Evolutionary conservation across 2,797 vertebrate species (phyloP), one percentile per base, ranked within the genome.

Genomic region (Sebastes aleutianus): DNA sequence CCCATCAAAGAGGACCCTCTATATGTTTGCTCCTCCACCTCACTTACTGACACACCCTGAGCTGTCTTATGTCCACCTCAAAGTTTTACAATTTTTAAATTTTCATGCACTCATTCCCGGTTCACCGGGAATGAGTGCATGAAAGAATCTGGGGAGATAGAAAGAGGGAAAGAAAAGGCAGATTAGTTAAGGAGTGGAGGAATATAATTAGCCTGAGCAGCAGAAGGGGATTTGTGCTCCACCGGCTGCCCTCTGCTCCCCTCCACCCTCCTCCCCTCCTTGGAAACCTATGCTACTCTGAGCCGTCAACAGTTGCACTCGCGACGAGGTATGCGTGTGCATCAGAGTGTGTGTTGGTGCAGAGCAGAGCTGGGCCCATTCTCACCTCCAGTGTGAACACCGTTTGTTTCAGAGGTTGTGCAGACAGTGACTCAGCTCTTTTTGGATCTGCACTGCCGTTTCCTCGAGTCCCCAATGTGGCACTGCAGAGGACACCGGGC

Each of bases 201-300:
- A 91, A 87, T 94, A 95, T 93, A 94, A 94, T 95, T 94, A 95
- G 93, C 92, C 87, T 11, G 65, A 87, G 92, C 89, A 91, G 91
- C 94, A 95, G 94, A 95, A 94, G 94, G 94, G 91, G 94, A 95
- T 95, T 95, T 95, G 92, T 86, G 87, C 88, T 88, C 29, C 70
- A 84, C 86, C 90, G 82, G 87, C 93, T 92, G 92, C 90, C 92
- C 92, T 87, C 82, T 79, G 80, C 88, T 78, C 72, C 74, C 62
- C 70, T 83, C 80, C 67, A 53, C 65, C 87, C 84, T 78, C 85
- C 85, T 73, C 84, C 82, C 71, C 80, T 70, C 73, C 54, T 32
- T 68, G 26, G 43, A 84, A 79, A 85, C 73, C 76, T 70, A 14
- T 62, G 64, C 83, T 76, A 2, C 84, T 57, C 88, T 76, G 50